A percentile compares a stretch with the other conserved stretches of the same genome.
Conservation (phyloP, 1,140 invertebrate species). For the Berghia stephanieae region DNA sequence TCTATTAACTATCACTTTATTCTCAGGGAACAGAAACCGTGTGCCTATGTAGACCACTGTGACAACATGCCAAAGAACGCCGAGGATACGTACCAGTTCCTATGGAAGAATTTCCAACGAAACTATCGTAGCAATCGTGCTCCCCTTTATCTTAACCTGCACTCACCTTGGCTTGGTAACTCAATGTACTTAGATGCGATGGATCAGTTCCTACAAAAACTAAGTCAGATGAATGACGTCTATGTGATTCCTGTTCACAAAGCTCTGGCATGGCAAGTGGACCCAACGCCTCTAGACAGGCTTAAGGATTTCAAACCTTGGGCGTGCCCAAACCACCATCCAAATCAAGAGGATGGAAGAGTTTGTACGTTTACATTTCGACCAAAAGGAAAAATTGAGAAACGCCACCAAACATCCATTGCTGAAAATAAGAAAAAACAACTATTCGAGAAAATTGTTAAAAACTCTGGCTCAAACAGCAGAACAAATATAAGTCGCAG, state of each 20-base stretch:
- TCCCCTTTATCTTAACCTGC: conserved; percentile 53
- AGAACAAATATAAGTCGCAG: too few relatives aligned
- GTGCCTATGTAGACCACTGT: conserved; percentile 53
- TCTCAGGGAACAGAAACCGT: conserved; percentile 43
- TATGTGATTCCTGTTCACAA: conserved; percentile 45
- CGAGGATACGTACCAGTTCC: conserved; percentile 42
- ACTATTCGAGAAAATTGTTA: too few relatives aligned
- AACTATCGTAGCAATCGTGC: conserved; percentile 49
- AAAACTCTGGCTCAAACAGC: too few relatives aligned
- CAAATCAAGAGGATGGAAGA: conserved; percentile 36
- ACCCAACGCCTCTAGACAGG: conserved; percentile 42
- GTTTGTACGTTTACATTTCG: conserved; percentile 39
- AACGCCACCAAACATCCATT: too few relatives aligned
- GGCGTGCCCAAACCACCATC: conserved; percentile 40
- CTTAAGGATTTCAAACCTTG: conserved; percentile 45
- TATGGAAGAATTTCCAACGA: conserved; percentile 48
- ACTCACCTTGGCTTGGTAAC: conserved; percentile 48
- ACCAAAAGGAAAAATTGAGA: background rate
- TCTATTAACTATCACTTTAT: too few relatives aligned
- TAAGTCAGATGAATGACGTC: conserved; percentile 47
- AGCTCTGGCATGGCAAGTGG: conserved; percentile 51
- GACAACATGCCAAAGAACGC: conserved; percentile 43
- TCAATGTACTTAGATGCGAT: conserved; percentile 46
- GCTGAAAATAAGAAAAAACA: too few relatives aligned
- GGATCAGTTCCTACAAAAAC: conserved; percentile 42